A percentile compares a stretch with the other conserved stretches of the same genome.
Conservation (phyloP, 2,888 invertebrate genomes). For the Heliconius aoede region DNA sequence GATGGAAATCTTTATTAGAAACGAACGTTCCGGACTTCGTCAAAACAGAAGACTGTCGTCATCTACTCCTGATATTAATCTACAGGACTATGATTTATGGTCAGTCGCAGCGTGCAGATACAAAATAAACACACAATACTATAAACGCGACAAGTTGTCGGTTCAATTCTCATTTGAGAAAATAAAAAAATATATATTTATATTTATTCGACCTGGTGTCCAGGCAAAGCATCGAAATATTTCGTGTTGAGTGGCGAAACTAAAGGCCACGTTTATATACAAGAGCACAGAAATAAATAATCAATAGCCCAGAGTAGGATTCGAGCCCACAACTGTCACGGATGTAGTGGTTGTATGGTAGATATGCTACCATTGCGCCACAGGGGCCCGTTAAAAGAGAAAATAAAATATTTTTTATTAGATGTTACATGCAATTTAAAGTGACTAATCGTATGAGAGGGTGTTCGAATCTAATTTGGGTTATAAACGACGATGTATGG, state of each 20-base stretch:
- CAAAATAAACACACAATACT: too few species aligned
- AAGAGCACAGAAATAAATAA: not conserved
- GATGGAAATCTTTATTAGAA: too few species aligned
- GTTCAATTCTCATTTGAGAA: too few species aligned
- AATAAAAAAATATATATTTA: too few species aligned
- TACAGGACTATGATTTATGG: too few species aligned
- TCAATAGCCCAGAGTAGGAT: not conserved
- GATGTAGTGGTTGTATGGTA: too few species aligned
- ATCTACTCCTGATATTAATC: too few species aligned
- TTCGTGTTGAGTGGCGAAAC: not conserved
- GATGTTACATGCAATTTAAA: constrained; percentile 11
- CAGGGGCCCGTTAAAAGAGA: not conserved
- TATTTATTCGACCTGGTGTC: too few species aligned
- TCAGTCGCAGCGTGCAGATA: too few species aligned
- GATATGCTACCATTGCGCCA: not conserved
- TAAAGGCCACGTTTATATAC: not conserved
- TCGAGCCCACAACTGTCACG: not conserved
- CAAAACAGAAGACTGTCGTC: too few species aligned
- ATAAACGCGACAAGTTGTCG: too few species aligned
- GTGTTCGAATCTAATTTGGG: not conserved
- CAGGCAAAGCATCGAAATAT: not conserved
- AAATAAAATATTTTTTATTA: constrained; percentile 6
- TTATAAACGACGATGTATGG: not conserved
- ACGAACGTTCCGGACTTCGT: too few species aligned
- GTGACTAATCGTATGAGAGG: constrained; percentile 13